Evolutionary conservation across 2,888 invertebrate species (phyloP), one percentile per base, ranked within the genome.

Genomic region (Zhuqinia jingwanae): DNA sequence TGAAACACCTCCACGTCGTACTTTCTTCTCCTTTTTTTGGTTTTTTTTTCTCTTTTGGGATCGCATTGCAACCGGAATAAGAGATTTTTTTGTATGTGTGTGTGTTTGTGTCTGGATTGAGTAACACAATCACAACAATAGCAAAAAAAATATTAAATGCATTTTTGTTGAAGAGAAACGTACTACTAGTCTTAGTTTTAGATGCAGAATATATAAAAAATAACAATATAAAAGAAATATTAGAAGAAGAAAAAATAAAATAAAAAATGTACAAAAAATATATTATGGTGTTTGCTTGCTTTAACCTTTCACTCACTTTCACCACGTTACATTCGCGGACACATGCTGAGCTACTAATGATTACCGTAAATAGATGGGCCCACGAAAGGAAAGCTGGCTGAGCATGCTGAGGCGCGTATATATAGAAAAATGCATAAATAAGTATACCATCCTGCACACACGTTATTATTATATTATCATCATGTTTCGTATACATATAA

Each of bases 301-400:
- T 81, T 87, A 87, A 87, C 87, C 87, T 87, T 87, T 87, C 87
- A 87, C 83, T 87, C 87, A 87, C 79, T 87, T 87, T 87, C 83
- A 75, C 79, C 79, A 85, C 79, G 84, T 80, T 85, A 80, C 85
- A 87, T 87, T 87, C 87, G 75, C 58, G 87, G 78, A 78, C 87
- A 79, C 87, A 83, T 83, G 87, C 87, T 87, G 87, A 79, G 87
- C 83, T 79, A 80, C 87, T 87, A 87, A 87, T 87, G 87, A 87
- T 87, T 87, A 87, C 87, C 87, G 87, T 87, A 87, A 87, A 87
- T 87, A 83, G 83, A 87, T 87, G 83, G 83, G 79, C 81, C 87
- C 78, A 65, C 73, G 83, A 79, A 87, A 87, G 83, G 87, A 87
- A 87, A 87, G 83, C 87, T 83, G 75, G 87, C 87, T 83, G 83